A percentile compares a stretch with the other conserved stretches of the same genome.
phyloP scores from a whole-genome alignment of 2,888 invertebrate genomes.

The Drosophila pseudotalamancana region DNA sequence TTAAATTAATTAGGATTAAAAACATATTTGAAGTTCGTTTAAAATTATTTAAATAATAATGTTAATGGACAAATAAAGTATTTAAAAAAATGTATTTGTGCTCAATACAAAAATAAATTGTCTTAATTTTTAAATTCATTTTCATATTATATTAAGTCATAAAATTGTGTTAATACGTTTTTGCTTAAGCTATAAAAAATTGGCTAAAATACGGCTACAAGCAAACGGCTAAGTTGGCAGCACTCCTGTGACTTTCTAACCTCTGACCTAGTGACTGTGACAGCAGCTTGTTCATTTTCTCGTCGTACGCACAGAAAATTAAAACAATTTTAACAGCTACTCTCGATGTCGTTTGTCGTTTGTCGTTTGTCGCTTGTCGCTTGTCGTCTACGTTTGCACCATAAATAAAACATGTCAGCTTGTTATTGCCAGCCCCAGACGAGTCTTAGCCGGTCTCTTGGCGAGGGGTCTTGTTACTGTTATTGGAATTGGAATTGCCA shows the following conservation, averaged over 20 bases:
- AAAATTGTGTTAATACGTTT: no score
- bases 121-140: no score
- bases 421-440: constrained; percentile 67
- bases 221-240: constrained; percentile 29
- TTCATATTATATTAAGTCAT: no score
- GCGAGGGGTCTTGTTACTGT: constrained; percentile 51
- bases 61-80: no score
- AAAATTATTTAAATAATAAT: no score
- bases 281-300: constrained; percentile 46
- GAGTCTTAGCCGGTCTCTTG: constrained; percentile 29
- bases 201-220: constrained; percentile 6
- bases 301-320: constrained; percentile 67
- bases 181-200: no score
- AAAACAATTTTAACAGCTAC: constrained; percentile 81
- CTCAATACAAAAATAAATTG: no score
- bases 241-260: constrained; percentile 9
- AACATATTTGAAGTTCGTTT: no score
- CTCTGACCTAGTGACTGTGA: constrained; percentile 27
- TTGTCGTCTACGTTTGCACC: constrained; percentile 63
- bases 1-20: no score
- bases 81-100: no score
- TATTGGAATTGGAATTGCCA: constrained; percentile 54
- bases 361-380: constrained; percentile 37
- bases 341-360: constrained; percentile 43
- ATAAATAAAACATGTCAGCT: constrained; percentile 81